Evolutionary conservation across 2,888 invertebrate genomes (phyloP), one percentile per base, ranked within the genome.

Genomic region (Rutpela maculata): DNA sequence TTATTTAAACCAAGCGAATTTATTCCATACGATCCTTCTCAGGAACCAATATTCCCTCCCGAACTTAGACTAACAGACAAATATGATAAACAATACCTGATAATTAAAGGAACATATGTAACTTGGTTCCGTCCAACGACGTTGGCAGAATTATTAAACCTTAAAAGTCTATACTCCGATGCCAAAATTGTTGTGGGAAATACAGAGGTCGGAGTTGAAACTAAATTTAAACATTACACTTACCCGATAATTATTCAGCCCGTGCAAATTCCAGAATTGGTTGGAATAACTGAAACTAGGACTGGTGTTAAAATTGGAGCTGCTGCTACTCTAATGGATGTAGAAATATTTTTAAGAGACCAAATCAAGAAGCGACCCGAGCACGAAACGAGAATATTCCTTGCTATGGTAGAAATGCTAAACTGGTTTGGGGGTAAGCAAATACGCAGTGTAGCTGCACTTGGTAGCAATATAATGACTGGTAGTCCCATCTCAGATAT

Each of bases 391-490:
- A 91, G 93, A 86, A 91, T 94, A 77, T 95, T 94, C 84, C 90
- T 91, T 84, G 93, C 95, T 38, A 92, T 97, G 26, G 91, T 94
- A 9, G 93, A 95, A 72, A 99, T 98, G 95, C 90, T 99, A 26
- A 94, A 97, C 87, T 97, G 96, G 94, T 99, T 99, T 91, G 99
- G 98, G 67, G 98, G 98, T 7, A 96, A 95, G 86, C 99, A 99
- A 91, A 96, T 99, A 67, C 92, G 99, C 80, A 99, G 98, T 89
- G 97, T 97, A 15, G 98, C 98, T 67, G 94, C 96, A 15, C 90
- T 99, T 35, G 97, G 96, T 43, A 98, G 99, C 31, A 98, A 99
- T 89, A 95, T 99, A 80, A 95, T 98, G 86, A 85, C 85, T 10
- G 89, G 89, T 5, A 98, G 98, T 90, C 98, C 99, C 0, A 98